Evolutionary conservation across 2,797 vertebrate species (phyloP), one percentile per base, ranked within the genome.

Genomic region (Ambastaia sidthimunki): DNA sequence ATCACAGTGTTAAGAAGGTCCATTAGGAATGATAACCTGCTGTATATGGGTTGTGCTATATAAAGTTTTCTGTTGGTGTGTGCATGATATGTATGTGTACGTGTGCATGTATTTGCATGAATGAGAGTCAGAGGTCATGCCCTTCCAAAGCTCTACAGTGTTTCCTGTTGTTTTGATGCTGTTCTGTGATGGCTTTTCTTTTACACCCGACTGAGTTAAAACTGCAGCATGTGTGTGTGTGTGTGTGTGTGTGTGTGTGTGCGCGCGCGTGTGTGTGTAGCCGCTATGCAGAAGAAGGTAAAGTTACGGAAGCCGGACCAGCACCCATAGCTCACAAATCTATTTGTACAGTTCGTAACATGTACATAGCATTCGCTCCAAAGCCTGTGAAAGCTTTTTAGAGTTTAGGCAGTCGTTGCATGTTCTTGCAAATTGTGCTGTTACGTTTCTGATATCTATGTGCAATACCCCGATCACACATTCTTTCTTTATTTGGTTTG

Each of bases 331-430:
- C 73, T 91, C 92, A 93, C 93, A 93, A 92, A 89, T 93, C 92
- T 93, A 94, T 94, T 95, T 84, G 94, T 88, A 85, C 95, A 95
- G 94, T 92, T 91, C 90, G 92, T 90, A 94, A 92, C 92, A 93
- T 96, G 95, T 96, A 95, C 93, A 95, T 95, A 95, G 44, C 81
- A 76, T 84, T 74, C 31, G 62, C 77, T 86, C 82, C 80, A 80
- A 84, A 93, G 94, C 95, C 94, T 95, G 94, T 95, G 94, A 94
- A 95, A 92, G 94, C 93, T 93, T 93, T 94, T 89, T 93, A 93
- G 95, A 93, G 91, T 95, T 91, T 91, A 94, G 94, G 94, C 92
- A 94, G 91, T 91, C 93, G 93, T 94, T 95, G 95, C 95, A 96
- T 96, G 95, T 93, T 94, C 92, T 93, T 93, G 91, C 94, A 91